Evolutionary conservation across 2,797 vertebrate species (phyloP).

Genomic region (Falco novaeseelandiae): DNA sequence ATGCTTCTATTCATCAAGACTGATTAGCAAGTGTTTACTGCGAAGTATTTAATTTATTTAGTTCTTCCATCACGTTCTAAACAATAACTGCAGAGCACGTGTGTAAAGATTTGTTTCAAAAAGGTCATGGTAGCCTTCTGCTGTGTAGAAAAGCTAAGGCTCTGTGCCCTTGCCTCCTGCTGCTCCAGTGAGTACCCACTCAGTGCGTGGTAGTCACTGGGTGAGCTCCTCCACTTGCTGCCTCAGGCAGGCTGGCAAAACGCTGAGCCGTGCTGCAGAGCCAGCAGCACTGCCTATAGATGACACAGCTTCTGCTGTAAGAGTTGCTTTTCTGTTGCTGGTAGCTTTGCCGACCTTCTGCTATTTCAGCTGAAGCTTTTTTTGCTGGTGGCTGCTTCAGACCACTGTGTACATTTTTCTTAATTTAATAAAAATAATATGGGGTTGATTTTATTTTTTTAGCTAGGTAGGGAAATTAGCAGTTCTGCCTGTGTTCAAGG

Average conservation of each 20-base stretch:
- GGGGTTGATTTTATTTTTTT: not conserved
- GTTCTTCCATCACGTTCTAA: not conserved
- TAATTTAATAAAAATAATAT: not conserved
- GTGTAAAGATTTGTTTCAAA: not conserved
- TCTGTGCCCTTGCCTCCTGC: not conserved
- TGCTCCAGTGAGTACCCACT: not conserved
- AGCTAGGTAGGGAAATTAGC: not conserved
- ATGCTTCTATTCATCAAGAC: not conserved
- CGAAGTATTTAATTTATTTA: not conserved
- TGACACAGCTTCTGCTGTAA: not conserved
- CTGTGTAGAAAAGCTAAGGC: not conserved
- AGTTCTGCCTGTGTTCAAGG: not conserved
- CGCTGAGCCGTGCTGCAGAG: not conserved
- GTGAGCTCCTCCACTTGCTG: not conserved
- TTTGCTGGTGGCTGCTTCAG: not conserved
- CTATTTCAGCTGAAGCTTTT: not conserved
- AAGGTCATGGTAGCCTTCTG: not conserved
- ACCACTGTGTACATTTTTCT: not conserved
- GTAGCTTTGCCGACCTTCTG: not conserved
- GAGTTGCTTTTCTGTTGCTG: not conserved
- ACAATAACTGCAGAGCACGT: not conserved
- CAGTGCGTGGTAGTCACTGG: rapidly evolving
- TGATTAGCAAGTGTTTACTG: not conserved
- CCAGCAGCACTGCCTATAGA: not conserved
- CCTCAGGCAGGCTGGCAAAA: no score